Evolutionary conservation across 2,113 vertebrate species (phyloP).

Genomic region (Crocuta crocuta): DNA sequence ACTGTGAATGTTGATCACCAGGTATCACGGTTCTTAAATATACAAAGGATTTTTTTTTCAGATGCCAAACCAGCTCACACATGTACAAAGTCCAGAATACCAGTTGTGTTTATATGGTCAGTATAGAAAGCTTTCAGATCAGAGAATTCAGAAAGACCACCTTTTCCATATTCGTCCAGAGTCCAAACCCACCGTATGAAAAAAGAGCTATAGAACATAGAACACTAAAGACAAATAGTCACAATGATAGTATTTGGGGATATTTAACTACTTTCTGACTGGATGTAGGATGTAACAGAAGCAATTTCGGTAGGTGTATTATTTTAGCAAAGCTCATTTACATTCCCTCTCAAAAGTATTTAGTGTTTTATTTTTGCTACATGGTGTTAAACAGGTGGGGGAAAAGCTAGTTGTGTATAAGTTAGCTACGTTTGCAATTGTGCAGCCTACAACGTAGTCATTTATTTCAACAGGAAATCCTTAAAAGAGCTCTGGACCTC

Average conservation of each 20-base stretch:
- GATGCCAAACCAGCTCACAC: background rate
- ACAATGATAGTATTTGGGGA: background rate
- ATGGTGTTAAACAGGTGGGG: background rate
- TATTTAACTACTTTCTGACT: background rate
- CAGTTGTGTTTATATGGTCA: background rate
- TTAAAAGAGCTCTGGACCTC: background rate
- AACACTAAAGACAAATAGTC: background rate
- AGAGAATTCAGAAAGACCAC: background rate
- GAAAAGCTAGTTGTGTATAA: background rate
- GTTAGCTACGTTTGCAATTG: background rate
- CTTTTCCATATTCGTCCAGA: background rate
- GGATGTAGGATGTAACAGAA: fast-evolving
- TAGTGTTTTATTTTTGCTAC: background rate
- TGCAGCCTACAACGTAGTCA: background rate
- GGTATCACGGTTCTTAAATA: background rate
- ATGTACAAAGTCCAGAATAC: background rate
- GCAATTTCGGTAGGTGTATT: background rate
- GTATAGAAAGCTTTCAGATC: background rate
- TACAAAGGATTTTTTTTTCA: background rate
- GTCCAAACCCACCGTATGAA: background rate
- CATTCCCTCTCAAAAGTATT: background rate
- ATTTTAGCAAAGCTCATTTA: background rate
- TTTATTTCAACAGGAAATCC: background rate
- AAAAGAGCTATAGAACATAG: background rate
- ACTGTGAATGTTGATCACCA: background rate